Percentiles rank a stretch among this genome's conserved stretches.
Conservation (phyloP, 2,113 vertebrate species). For the Neotoma lepida region DNA sequence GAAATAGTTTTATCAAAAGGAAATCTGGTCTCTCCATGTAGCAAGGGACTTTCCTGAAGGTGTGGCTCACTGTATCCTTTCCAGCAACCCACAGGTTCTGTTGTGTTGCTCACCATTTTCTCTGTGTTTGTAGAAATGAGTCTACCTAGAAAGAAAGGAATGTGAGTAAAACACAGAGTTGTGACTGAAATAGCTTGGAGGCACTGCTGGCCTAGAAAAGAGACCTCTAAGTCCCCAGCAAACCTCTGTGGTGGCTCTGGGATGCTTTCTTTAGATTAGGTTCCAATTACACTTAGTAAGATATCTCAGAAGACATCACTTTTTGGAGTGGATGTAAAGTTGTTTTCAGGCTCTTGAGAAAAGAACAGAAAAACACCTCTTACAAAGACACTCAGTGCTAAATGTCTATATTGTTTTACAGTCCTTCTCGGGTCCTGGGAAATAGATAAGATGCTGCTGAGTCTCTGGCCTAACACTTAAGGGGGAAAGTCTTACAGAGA, state of each 20-base stretch:
- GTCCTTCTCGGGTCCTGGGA: background rate
- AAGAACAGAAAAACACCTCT: background rate
- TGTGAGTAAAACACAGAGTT: background rate
- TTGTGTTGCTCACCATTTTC: background rate
- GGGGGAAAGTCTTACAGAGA: background rate
- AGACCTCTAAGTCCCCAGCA: background rate
- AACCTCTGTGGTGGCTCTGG: background rate
- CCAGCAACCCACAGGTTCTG: background rate
- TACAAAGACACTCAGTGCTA: background rate
- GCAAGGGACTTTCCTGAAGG: background rate
- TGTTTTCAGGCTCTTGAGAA: background rate
- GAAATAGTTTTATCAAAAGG: background rate
- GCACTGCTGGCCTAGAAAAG: background rate
- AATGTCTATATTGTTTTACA: background rate
- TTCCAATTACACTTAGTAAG: background rate
- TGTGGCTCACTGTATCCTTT: background rate
- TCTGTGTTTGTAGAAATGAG: background rate
- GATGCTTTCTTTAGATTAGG: constrained; percentile 20
- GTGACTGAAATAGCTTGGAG: background rate
- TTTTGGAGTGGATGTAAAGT: background rate
- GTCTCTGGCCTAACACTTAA: background rate
- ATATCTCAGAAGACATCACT: background rate
- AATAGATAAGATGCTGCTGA: background rate
- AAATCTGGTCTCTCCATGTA: background rate
- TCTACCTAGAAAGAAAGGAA: background rate